Conservation (phyloP, 2,888 invertebrate species). For the Monochamus alternatus region DNA sequence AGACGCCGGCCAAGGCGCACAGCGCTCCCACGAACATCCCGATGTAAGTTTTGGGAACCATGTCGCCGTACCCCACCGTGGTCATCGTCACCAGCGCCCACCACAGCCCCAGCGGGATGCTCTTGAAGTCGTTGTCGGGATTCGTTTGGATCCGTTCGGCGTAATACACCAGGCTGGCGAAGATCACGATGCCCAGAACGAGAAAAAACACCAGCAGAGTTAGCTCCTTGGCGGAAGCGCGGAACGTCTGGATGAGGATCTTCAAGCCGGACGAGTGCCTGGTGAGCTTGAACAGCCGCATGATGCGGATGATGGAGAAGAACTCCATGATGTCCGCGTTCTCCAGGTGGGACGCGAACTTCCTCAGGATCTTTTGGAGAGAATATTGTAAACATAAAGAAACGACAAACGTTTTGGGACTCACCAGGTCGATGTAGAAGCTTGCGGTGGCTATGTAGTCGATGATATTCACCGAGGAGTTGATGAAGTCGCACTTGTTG, state of each 20-base stretch:
- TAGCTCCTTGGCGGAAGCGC: slow-evolving; percentile 97
- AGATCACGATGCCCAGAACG: slow-evolving; percentile 97
- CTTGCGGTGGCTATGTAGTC: slow-evolving; percentile 99
- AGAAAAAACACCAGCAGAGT: slow-evolving; percentile 97
- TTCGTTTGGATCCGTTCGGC: slow-evolving; percentile 94
- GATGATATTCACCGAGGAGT: slow-evolving; percentile 96
- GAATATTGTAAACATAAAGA: background rate
- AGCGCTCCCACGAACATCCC: slow-evolving; percentile 99
- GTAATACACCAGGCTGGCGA: slow-evolving; percentile 98
- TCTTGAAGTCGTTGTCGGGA: slow-evolving; percentile 97
- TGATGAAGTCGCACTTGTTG: slow-evolving; percentile 94
- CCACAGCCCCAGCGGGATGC: slow-evolving; percentile 98
- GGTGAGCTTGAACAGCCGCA: slow-evolving; percentile 97
- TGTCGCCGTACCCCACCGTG: slow-evolving; percentile 98
- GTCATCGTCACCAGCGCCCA: slow-evolving; percentile 99
- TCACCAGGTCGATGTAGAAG: slow-evolving; percentile 94
- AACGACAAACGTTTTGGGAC: background rate
- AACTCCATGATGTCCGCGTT: slow-evolving; percentile 98
- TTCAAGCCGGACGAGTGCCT: slow-evolving; percentile 98
- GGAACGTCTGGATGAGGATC: slow-evolving; percentile 97
- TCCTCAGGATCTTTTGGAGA: slow-evolving; percentile 76
- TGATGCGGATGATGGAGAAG: slow-evolving; percentile 97
- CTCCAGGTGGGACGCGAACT: slow-evolving; percentile 92
- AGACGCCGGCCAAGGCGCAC: slow-evolving; percentile 97
- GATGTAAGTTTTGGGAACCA: slow-evolving; percentile 98